Evolutionary conservation across 1,140 invertebrate genomes (phyloP), one percentile per base, ranked within the genome.

Genomic region (Zaprionus africanus): DNA sequence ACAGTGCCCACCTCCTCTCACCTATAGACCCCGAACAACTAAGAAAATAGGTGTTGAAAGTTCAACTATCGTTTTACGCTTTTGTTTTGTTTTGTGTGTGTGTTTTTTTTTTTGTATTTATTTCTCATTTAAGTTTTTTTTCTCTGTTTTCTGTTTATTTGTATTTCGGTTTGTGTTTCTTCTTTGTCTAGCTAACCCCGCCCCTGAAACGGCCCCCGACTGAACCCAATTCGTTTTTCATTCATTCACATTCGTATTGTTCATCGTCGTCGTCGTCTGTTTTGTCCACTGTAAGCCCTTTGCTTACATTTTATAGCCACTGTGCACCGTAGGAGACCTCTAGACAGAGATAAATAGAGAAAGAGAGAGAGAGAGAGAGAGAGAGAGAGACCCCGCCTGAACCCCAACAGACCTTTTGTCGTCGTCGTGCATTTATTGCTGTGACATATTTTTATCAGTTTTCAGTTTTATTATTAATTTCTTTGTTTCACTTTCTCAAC

Each of bases 21-120:
- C 4, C 6, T 11, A 28, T 6, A 41, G 38, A 41, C 38, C 38
- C 26, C 26, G 11, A 26, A 54, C 24, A 54, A 36, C 31, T 58
- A 60, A 54, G 54, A 59, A 60, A 76, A 70, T 65, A 88, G 81
- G 78, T 88, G 81, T 88, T 87, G 83, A 88, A 87, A 87, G 83
- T 88, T 87, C 78, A 87, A 88, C 83, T 87, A 88, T 87, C 84
- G 84, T 78, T 88, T 87, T 88, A 88, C 83, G 78, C 78, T 76
- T 76, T 82, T 79, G 69, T 65, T 54, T 71, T 62, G 49, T 57
- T 54, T 72, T 36, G 54, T 70, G 26, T 65, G 62, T 49, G 68
- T 62, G 43, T 53, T 54, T 72, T 31, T 54, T 71, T 28, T 58
- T 15, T 67, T 73, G 70, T 68, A 74, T 75, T 75, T 69, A 78